Conservation (phyloP, 2,888 invertebrate genomes). For the Apotomis capreana region DNA sequence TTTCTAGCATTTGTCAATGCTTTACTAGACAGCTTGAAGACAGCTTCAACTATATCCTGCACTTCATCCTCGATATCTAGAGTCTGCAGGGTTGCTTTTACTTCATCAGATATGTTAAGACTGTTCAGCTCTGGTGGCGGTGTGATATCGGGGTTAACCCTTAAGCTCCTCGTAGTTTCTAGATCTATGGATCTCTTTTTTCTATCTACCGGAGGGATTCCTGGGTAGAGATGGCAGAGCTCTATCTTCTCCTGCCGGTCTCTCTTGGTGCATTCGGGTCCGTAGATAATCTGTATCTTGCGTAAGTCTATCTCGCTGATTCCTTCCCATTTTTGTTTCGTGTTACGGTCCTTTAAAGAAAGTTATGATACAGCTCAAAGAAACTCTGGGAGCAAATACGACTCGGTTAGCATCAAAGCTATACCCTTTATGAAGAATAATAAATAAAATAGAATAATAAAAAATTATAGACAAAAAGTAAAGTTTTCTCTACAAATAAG, state of each 20-base stretch:
- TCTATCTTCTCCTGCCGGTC: constrained; percentile 69
- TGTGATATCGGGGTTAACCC: constrained; percentile 70
- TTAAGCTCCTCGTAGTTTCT: constrained; percentile 51
- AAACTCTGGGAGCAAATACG: too few species aligned
- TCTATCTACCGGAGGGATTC: constrained; percentile 56
- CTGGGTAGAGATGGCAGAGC: constrained; percentile 69
- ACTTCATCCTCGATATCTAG: constrained; percentile 60
- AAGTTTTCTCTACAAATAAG: too few species aligned
- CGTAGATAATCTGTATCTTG: constrained; percentile 69
- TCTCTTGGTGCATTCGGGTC: constrained; percentile 62
- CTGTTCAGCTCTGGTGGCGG: constrained; percentile 54
- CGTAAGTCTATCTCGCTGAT: constrained; percentile 60
- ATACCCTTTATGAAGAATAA: too few species aligned
- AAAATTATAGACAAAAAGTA: too few species aligned
- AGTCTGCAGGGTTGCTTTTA: constrained; percentile 47
- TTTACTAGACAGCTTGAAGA: constrained; percentile 55
- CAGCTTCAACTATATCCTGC: constrained; percentile 56
- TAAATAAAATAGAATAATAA: too few species aligned
- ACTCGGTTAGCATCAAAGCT: too few species aligned
- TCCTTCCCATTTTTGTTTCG: constrained; percentile 56
- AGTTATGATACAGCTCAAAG: not conserved
- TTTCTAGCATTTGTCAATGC: constrained; percentile 59
- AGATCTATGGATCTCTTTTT: constrained; percentile 46
- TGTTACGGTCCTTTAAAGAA: constrained; percentile 55
- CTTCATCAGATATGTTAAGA: constrained; percentile 30